These are phyloP conservation scores for Cheilosia vulpina DNA, from an alignment of 2,888 invertebrate species.

Conservation along the genomic window DNA sequence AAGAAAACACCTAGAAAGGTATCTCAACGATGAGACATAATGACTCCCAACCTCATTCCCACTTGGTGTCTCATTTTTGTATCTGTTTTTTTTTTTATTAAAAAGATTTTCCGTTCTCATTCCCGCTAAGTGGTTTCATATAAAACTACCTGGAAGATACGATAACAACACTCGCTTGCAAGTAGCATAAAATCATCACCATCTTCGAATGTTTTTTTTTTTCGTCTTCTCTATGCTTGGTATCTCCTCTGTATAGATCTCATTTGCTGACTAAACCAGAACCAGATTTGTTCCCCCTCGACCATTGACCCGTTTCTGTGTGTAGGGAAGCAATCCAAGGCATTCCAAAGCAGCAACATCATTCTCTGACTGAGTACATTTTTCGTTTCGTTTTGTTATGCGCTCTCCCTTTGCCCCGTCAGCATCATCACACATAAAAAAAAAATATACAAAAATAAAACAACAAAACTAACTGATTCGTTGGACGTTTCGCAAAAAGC, in stretches of 20 bases:
- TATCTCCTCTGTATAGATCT: conserved; percentile 50
- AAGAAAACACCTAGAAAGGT: conserved; percentile 31
- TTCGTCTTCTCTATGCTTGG: neutral
- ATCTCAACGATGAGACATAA: conserved; percentile 64
- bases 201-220: conserved; percentile 38
- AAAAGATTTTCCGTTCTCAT: conserved; percentile 55
- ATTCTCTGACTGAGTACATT: conserved; percentile 54
- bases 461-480: conserved; percentile 18
- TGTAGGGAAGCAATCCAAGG: conserved; percentile 24
- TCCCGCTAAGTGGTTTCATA: conserved; percentile 69
- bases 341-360: conserved; percentile 64
- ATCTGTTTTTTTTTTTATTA: neutral
- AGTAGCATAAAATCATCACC: conserved; percentile 72
- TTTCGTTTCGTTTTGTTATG: conserved; percentile 28
- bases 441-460: neutral
- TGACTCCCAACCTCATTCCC: conserved; percentile 61
- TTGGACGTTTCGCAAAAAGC: conserved; percentile 47
- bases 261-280: conserved; percentile 72
- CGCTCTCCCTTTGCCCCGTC: conserved; percentile 11
- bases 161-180: conserved; percentile 64
- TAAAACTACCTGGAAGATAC: conserved; percentile 72
- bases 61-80: conserved; percentile 24
- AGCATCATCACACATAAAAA: neutral
- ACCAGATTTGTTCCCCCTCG: neutral
- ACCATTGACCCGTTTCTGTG: conserved; percentile 40